Percentiles rank a stretch among this genome's conserved stretches.
Evolutionary conservation across 1,140 invertebrate species (phyloP).

Genomic region (Drosophila ogumai): DNA sequence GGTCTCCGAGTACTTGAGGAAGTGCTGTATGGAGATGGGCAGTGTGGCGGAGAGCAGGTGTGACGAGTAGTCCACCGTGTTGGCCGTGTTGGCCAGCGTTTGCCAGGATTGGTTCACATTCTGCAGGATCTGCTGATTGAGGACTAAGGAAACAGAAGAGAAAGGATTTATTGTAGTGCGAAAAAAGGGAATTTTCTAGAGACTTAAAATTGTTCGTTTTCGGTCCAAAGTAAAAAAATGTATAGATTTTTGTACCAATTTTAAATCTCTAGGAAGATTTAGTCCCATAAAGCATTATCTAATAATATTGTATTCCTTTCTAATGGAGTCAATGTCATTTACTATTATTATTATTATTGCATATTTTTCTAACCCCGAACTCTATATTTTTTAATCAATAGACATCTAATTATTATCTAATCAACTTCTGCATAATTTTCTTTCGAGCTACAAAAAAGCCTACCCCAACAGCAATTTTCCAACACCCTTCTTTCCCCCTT

Average conservation of each 20-base stretch:
- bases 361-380: too few relatives aligned
- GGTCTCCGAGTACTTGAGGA: constrained; percentile 85
- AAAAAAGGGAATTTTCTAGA: neutral
- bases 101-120: constrained; percentile 85
- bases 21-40: constrained; percentile 85
- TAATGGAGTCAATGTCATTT: neutral
- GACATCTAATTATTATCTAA: constrained; percentile 62
- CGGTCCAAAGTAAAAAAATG: neutral
- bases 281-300: neutral
- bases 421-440: constrained; percentile 64
- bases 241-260: neutral
- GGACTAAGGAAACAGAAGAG: constrained; percentile 52
- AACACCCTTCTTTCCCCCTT: constrained; percentile 28
- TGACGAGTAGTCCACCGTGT: constrained; percentile 85
- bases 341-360: neutral
- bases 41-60: constrained; percentile 85
- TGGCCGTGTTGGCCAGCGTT: constrained; percentile 84
- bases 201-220: neutral
- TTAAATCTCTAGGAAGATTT: neutral
- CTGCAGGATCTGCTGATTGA: constrained; percentile 85
- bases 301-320: neutral
- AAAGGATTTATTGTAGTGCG: constrained; percentile 2
- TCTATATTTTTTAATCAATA: neutral
- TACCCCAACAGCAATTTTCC: constrained; percentile 68
- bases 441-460: constrained; percentile 85